Evolutionary conservation across 2,113 vertebrate genomes (phyloP).

Genomic region (Seriola quinqueradiata): DNA sequence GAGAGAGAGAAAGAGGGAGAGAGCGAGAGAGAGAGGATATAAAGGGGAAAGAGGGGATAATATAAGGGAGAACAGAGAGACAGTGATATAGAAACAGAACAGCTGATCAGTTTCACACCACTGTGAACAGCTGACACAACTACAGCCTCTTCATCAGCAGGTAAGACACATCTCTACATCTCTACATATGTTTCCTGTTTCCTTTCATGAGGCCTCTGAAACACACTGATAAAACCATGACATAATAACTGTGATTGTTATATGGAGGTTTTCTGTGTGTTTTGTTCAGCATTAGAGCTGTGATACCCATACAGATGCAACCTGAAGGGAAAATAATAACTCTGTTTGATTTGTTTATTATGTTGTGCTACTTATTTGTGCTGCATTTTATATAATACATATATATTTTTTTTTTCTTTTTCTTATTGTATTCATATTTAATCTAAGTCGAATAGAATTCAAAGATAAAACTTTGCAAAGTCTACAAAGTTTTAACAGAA

Average conservation of each 20-base stretch:
- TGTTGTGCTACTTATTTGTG: too few species aligned
- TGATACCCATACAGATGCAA: too few species aligned
- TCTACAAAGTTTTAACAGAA: too few species aligned
- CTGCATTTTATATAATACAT: too few species aligned
- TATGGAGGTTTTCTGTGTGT: too few species aligned
- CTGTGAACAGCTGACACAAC: slow-evolving; percentile 2
- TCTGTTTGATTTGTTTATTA: too few species aligned
- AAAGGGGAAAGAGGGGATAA: slow-evolving; percentile 30
- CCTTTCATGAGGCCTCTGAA: neutral
- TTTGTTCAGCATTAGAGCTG: neutral
- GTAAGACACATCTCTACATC: slow-evolving; percentile 27
- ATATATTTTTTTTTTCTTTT: too few species aligned
- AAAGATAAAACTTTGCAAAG: neutral
- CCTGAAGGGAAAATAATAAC: too few species aligned
- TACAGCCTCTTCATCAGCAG: slow-evolving; percentile 16
- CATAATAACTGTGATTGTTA: neutral
- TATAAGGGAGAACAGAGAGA: slow-evolving; percentile 9
- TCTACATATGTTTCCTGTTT: neutral
- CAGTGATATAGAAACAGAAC: neutral
- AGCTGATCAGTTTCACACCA: neutral
- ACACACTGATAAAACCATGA: neutral
- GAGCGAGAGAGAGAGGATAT: slow-evolving; percentile 11
- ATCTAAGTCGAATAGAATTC: neutral
- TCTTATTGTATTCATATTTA: neutral
- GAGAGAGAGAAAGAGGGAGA: neutral